Percentiles rank a stretch among this genome's conserved stretches.
Evolutionary conservation across 2,888 invertebrate genomes (phyloP).

Genomic region (Xanthorhoe designata): DNA sequence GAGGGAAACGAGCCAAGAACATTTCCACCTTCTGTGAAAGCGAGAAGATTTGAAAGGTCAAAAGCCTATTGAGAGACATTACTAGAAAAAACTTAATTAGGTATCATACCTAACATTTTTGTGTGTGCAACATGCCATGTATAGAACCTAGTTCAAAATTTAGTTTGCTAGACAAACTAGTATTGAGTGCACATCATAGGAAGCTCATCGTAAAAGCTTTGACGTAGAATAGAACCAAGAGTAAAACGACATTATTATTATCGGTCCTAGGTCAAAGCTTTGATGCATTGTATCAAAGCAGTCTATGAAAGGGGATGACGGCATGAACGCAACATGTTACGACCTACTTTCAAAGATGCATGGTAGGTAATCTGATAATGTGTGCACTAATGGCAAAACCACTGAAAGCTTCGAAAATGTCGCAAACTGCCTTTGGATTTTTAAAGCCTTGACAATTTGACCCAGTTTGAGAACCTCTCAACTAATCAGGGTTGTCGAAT

Average conservation of each 20-base stretch:
- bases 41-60: no score
- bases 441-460: conserved; percentile 1
- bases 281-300: not conserved
- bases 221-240: not conserved
- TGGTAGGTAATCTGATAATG: conserved; percentile 23
- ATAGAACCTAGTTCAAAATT: not conserved
- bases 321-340: conserved; percentile 12
- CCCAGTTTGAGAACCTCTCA: conserved; percentile 1
- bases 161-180: not conserved
- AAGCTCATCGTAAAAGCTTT: conserved; percentile 1
- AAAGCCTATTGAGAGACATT: no score
- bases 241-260: no score
- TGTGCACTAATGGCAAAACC: conserved; percentile 15
- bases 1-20: no score
- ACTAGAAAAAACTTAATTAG: no score
- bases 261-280: not conserved
- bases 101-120: no score
- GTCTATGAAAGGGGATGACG: not conserved
- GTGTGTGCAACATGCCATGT: no score
- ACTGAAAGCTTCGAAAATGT: conserved; percentile 8
- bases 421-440: not conserved
- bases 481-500: not conserved
- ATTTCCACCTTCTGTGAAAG: no score
- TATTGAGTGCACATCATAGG: not conserved
- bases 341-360: conserved; percentile 25